Evolutionary conservation across 2,797 vertebrate genomes (phyloP).

Genomic region (Melanogrammus aeglefinus): DNA sequence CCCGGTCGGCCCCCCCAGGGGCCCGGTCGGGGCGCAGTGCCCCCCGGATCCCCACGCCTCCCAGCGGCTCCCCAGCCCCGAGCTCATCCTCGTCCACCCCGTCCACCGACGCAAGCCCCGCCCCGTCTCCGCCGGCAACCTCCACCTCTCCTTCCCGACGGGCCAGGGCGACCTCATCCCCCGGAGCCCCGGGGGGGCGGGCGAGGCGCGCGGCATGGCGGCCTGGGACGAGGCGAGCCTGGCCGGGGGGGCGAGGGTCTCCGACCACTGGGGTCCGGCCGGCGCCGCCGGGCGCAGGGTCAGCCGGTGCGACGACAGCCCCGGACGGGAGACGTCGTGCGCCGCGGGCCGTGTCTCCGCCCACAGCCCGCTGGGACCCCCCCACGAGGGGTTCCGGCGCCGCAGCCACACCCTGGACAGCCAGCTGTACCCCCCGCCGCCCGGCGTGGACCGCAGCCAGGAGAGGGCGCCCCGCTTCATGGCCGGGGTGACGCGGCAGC

Average conservation of each 20-base stretch:
- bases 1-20: conserved; percentile 46
- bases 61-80: conserved; percentile 73
- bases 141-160: conserved; percentile 83
- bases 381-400: conserved; percentile 64
- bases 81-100: conserved; percentile 76
- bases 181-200: conserved; percentile 51
- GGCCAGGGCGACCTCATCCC: conserved; percentile 80
- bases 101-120: conserved; percentile 81
- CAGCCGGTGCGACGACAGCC: conserved; percentile 49
- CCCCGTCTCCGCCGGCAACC: conserved; percentile 85
- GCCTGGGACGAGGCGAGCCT: conserved; percentile 34
- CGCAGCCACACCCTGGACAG: conserved; percentile 75
- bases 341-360: conserved; percentile 30
- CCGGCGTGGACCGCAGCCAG: conserved; percentile 66
- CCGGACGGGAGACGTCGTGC: conserved; percentile 32
- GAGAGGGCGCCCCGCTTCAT: conserved; percentile 76
- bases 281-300: conserved; percentile 33
- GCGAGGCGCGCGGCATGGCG: conserved; percentile 29
- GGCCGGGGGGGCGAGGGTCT: conserved; percentile 18
- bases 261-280: conserved; percentile 28
- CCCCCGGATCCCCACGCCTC: conserved; percentile 59
- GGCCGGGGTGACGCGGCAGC: conserved; percentile 64
- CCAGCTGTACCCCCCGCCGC: conserved; percentile 44
- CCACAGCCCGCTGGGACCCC: conserved; percentile 33
- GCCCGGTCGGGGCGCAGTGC: conserved; percentile 40